Evolutionary conservation across 1,140 invertebrate genomes (phyloP).

Genomic region (Drosophila eugracilis): DNA sequence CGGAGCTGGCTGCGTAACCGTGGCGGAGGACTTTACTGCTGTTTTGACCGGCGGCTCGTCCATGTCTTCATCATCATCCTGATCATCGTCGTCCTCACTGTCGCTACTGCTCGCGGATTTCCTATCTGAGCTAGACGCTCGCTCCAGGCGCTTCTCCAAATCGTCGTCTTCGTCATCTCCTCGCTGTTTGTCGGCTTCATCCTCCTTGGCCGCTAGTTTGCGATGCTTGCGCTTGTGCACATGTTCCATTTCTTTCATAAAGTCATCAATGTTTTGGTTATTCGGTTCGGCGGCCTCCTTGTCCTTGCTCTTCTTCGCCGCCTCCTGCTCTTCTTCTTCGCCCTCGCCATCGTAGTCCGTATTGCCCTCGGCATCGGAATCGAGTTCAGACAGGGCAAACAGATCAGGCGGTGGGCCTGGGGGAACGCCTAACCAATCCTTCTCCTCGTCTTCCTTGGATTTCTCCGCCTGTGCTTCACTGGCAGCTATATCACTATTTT

Average conservation of each 20-base stretch:
- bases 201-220: slow-evolving; percentile 44
- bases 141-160: slow-evolving; percentile 20
- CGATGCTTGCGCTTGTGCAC: slow-evolving; percentile 89
- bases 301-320: slow-evolving; percentile 91
- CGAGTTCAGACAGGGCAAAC: slow-evolving; percentile 86
- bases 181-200: slow-evolving; percentile 20
- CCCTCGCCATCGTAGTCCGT: slow-evolving; percentile 55
- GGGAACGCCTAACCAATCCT: slow-evolving; percentile 92
- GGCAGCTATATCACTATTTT: slow-evolving; percentile 48
- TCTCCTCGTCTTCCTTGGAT: slow-evolving; percentile 85
- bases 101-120: slow-evolving; percentile 52
- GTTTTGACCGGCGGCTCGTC: slow-evolving; percentile 12
- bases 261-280: slow-evolving; percentile 94
- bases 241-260: slow-evolving; percentile 96
- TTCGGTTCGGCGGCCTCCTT: slow-evolving; percentile 88
- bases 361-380: slow-evolving; percentile 86
- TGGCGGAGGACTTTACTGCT: slow-evolving; percentile 19
- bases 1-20: slow-evolving; percentile 25
- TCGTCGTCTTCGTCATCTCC: slow-evolving; percentile 38
- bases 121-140: slow-evolving; percentile 43
- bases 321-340: slow-evolving; percentile 64
- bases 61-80: slow-evolving; percentile 35
- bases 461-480: slow-evolving; percentile 47
- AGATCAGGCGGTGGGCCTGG: slow-evolving; percentile 92
- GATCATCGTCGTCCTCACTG: slow-evolving; percentile 41